Evolutionary conservation across 1,140 invertebrate species (phyloP).

Genomic region (Orius insidiosus): DNA sequence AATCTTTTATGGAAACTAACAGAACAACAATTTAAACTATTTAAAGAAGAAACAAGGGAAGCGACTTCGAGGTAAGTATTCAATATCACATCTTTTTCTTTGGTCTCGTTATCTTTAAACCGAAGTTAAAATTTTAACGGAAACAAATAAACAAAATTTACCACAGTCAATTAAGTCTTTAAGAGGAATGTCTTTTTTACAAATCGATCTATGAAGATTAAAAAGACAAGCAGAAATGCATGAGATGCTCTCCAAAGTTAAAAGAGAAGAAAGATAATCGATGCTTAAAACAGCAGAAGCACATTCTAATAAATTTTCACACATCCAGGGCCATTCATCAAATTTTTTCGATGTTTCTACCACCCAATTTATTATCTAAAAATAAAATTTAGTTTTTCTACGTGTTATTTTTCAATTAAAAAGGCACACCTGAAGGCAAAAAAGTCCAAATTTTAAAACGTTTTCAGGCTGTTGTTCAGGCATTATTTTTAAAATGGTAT

Average conservation of each 20-base stretch:
- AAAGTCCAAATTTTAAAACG: constrained; percentile 32
- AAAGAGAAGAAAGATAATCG: background rate
- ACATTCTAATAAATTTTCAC: constrained; percentile 14
- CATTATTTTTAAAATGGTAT: too few relatives aligned
- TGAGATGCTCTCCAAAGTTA: constrained; percentile 12
- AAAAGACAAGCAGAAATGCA: constrained; percentile 10
- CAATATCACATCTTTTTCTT: constrained; percentile 4
- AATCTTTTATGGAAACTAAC: background rate
- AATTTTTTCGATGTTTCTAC: background rate
- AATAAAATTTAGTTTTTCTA: constrained; percentile 11
- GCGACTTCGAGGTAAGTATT: constrained; percentile 31
- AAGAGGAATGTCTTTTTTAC: constrained; percentile 1
- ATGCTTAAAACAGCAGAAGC: constrained; percentile 5
- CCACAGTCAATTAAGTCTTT: constrained; percentile 1
- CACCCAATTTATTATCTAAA: constrained; percentile 7
- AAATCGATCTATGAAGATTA: constrained; percentile 4
- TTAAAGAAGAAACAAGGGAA: constrained; percentile 31
- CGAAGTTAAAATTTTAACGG: background rate
- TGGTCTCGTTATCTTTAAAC: background rate
- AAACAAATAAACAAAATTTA: background rate
- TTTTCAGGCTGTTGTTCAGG: too few relatives aligned
- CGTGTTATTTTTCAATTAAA: constrained; percentile 7
- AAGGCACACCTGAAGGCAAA: constrained; percentile 38
- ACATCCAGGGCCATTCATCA: constrained; percentile 7
- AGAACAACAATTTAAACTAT: constrained; percentile 20